These are phyloP conservation scores for Falcunculus frontatus DNA, from an alignment of 2,113 vertebrate genomes.

Conservation along the genomic window DNA sequence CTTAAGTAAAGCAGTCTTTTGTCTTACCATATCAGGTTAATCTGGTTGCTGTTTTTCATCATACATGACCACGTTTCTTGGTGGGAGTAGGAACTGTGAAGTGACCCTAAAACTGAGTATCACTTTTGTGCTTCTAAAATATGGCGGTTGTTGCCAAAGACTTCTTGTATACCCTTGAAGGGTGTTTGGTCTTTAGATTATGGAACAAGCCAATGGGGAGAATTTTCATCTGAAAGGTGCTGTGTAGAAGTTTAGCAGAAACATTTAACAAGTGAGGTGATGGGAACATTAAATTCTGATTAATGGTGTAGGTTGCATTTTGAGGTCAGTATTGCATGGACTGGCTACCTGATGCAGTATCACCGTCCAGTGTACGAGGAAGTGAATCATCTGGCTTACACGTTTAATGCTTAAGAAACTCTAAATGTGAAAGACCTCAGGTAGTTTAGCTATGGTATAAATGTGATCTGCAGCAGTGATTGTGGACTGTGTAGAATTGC, in stretches of 20 bases:
- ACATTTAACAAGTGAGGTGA: background rate
- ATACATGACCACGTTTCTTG: background rate
- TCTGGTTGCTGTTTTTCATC: background rate
- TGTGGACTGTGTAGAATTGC: background rate
- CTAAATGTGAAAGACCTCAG: background rate
- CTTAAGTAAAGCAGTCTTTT: background rate
- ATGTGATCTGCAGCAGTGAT: background rate
- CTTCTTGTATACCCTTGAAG: background rate
- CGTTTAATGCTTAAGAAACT: background rate
- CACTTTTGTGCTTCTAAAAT: background rate
- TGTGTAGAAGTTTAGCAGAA: background rate
- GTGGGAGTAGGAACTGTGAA: background rate
- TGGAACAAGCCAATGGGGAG: rapidly evolving
- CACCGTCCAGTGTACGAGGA: background rate
- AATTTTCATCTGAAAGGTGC: background rate
- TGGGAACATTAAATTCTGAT: background rate
- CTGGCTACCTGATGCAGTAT: background rate
- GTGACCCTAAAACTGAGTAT: background rate
- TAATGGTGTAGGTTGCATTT: background rate
- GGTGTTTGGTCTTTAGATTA: background rate
- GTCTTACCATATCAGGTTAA: background rate
- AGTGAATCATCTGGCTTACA: background rate
- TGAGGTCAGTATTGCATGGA: background rate
- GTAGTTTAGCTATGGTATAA: background rate
- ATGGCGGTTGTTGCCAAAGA: background rate